Evolutionary conservation across 1,140 invertebrate species (phyloP).

Genomic region (Orchesella cincta): DNA sequence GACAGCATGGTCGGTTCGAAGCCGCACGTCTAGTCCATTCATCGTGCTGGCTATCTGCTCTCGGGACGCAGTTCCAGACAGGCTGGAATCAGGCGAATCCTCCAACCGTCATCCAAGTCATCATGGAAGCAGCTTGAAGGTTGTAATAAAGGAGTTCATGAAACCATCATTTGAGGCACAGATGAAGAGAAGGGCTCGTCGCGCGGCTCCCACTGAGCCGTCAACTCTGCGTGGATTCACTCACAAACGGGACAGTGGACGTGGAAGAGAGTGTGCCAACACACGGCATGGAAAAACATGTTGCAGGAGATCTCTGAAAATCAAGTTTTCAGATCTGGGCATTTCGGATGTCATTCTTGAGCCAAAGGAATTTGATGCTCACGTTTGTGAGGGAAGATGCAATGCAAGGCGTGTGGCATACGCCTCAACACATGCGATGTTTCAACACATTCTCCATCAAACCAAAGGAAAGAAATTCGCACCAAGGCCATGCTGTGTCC

Average conservation of each 20-base stretch:
- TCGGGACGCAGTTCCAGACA: no score
- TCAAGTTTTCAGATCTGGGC: constrained; percentile 46
- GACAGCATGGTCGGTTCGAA: background rate
- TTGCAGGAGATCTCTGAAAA: constrained; percentile 41
- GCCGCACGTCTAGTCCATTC: background rate
- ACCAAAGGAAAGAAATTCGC: constrained; percentile 59
- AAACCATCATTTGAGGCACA: background rate
- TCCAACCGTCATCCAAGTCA: background rate
- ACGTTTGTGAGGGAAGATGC: constrained; percentile 72
- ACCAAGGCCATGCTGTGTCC: constrained; percentile 72
- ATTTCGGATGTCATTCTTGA: constrained; percentile 61
- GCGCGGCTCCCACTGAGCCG: constrained; percentile 8
- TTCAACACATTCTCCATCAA: constrained; percentile 68
- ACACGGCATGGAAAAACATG: constrained; percentile 47
- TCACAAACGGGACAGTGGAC: background rate
- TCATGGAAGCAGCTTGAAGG: constrained; percentile 14
- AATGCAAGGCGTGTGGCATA: constrained; percentile 61
- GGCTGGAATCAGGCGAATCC: background rate
- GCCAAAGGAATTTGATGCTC: constrained; percentile 71
- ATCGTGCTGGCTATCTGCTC: constrained; percentile 7
- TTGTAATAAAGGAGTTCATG: background rate
- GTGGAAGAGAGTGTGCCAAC: constrained; percentile 41
- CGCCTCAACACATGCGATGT: constrained; percentile 70
- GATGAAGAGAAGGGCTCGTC: background rate
- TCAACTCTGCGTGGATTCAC: constrained; percentile 2